Evolutionary conservation across 2,888 invertebrate genomes (phyloP).

Genomic region (Drosophila cognata): DNA sequence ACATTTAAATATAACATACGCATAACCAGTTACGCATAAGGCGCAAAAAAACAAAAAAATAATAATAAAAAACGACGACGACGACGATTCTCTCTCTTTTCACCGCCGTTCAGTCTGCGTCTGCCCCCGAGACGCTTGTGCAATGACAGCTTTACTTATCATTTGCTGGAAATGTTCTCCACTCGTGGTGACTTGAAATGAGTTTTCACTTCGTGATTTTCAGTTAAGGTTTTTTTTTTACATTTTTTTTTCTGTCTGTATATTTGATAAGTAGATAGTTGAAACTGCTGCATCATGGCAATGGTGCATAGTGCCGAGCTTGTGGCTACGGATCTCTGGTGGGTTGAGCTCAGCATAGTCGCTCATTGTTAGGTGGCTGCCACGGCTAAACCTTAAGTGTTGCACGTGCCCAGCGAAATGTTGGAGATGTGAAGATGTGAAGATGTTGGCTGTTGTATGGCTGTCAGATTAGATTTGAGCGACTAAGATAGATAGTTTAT

Average conservation of each 20-base stretch:
- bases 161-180: slow-evolving; percentile 70
- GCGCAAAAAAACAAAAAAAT: slow-evolving; percentile 13
- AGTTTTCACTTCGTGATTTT: slow-evolving; percentile 58
- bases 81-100: neutral
- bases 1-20: slow-evolving; percentile 53
- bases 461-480: slow-evolving; percentile 61
- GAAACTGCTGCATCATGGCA: slow-evolving; percentile 53
- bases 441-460: slow-evolving; percentile 25
- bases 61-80: neutral
- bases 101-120: slow-evolving; percentile 14
- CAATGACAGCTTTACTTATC: slow-evolving; percentile 78
- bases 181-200: slow-evolving; percentile 45
- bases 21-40: slow-evolving; percentile 66
- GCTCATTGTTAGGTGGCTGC: slow-evolving; percentile 4
- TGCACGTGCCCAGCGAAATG: slow-evolving; percentile 24
- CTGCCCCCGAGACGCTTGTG: slow-evolving; percentile 13
- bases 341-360: slow-evolving; percentile 1
- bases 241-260: slow-evolving; percentile 30
- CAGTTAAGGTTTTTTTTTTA: slow-evolving; percentile 8
- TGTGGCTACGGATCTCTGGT: neutral
- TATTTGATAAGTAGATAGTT: slow-evolving; percentile 28
- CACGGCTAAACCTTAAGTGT: slow-evolving; percentile 3
- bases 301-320: slow-evolving; percentile 11
- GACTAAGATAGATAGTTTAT: slow-evolving; percentile 37
- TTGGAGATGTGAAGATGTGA: slow-evolving; percentile 7